Conservation (phyloP, 2,888 invertebrate species). For the Lutraria lutraria region DNA sequence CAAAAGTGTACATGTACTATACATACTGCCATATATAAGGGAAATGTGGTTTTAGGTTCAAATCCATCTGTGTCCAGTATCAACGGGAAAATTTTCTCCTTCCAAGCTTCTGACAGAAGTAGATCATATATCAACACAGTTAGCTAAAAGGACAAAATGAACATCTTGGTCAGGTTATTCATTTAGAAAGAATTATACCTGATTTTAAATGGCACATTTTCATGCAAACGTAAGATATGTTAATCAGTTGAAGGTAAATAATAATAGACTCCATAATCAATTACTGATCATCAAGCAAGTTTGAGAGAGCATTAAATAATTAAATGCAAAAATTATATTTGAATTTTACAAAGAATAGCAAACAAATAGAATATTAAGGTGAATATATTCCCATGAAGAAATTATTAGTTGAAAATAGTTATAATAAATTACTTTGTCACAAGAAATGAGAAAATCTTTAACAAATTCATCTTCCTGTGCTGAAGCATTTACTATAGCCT, state of each 20-base stretch:
- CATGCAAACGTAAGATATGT: too few species aligned
- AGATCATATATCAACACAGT: constrained; percentile 93
- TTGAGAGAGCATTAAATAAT: too few species aligned
- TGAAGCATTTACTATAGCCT: constrained; percentile 94
- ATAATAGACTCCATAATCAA: too few species aligned
- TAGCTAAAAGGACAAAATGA: constrained; percentile 88
- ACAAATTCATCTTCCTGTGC: constrained; percentile 93
- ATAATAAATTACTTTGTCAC: constrained; percentile 89
- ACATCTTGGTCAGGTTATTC: neutral
- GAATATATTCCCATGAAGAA: neutral
- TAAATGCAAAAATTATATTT: neutral
- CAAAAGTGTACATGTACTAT: neutral
- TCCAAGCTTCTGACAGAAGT: constrained; percentile 94
- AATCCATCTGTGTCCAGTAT: constrained; percentile 89
- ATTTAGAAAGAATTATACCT: neutral
- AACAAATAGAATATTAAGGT: neutral
- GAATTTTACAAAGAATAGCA: neutral
- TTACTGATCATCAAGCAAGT: too few species aligned
- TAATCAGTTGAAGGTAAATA: too few species aligned
- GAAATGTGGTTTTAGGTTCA: constrained; percentile 86
- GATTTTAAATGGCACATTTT: too few species aligned
- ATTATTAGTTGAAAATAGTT: neutral
- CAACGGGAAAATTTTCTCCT: constrained; percentile 92
- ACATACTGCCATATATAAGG: constrained; percentile 90
- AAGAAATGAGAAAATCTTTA: constrained; percentile 93